Conservation (phyloP, 2,797 vertebrate genomes). For the Ciconia nigra region DNA sequence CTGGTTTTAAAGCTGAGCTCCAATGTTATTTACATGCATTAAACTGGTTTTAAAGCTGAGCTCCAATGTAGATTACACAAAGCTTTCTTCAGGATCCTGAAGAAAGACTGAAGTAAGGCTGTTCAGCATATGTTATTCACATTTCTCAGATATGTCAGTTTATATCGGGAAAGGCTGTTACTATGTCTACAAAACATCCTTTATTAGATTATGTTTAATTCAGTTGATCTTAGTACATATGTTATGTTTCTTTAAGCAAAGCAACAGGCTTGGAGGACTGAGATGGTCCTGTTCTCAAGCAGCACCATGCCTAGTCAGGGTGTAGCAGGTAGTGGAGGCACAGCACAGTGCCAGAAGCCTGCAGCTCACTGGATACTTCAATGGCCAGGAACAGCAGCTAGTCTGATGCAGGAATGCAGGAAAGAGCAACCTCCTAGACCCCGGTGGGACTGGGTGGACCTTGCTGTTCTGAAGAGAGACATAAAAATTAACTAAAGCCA, state of each 20-base stretch:
- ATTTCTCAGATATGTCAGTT: background rate
- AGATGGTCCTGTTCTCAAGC: background rate
- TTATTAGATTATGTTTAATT: background rate
- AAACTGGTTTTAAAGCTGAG: background rate
- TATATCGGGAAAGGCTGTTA: background rate
- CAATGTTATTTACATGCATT: background rate
- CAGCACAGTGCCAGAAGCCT: background rate
- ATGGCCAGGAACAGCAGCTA: background rate
- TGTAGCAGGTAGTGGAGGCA: background rate
- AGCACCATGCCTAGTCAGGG: background rate
- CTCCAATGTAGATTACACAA: background rate
- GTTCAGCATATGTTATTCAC: background rate
- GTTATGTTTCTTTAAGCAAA: background rate
- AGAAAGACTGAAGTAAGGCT: background rate
- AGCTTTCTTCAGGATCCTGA: background rate
- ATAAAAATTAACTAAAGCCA: background rate
- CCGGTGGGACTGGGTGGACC: background rate
- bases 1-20: background rate
- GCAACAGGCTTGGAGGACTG: background rate
- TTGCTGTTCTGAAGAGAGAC: background rate
- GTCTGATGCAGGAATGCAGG: background rate
- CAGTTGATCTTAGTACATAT: background rate
- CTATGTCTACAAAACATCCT: background rate
- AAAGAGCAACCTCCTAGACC: background rate
- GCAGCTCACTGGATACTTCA: background rate